Conservation (phyloP, 2,113 vertebrate genomes). For the Vimba vimba region DNA sequence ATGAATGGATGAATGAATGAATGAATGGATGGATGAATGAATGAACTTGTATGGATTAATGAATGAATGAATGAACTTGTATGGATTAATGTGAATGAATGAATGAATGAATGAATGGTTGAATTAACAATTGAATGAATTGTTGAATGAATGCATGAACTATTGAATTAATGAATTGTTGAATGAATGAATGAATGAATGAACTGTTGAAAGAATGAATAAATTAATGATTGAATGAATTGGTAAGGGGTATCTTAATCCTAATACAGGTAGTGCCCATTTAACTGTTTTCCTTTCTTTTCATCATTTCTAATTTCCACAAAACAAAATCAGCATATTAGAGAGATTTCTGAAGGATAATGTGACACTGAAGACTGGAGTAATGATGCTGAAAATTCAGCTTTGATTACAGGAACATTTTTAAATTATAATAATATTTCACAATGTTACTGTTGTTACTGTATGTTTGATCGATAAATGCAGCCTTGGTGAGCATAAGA, state of each 20-base stretch:
- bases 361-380: too few relatives aligned
- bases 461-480: background rate
- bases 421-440: background rate
- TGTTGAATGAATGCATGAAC: background rate
- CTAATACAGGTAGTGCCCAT: too few relatives aligned
- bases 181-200: background rate
- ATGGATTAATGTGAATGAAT: background rate
- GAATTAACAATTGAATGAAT: too few relatives aligned
- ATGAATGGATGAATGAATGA: background rate
- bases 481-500: background rate
- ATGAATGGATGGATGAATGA: background rate
- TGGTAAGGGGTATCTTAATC: too few relatives aligned
- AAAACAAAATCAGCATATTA: too few relatives aligned
- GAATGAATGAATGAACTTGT: background rate
- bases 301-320: too few relatives aligned
- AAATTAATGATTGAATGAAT: too few relatives aligned
- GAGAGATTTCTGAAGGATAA: too few relatives aligned
- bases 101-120: background rate
- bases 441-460: background rate
- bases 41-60: background rate
- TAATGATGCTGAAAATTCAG: background rate
- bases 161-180: too few relatives aligned
- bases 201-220: too few relatives aligned
- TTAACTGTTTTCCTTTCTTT: too few relatives aligned
- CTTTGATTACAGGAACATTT: background rate